Percentiles rank a stretch among this genome's conserved stretches.
phyloP scores from a whole-genome alignment of 2,113 vertebrate species.

The Leptosomus discolor region DNA sequence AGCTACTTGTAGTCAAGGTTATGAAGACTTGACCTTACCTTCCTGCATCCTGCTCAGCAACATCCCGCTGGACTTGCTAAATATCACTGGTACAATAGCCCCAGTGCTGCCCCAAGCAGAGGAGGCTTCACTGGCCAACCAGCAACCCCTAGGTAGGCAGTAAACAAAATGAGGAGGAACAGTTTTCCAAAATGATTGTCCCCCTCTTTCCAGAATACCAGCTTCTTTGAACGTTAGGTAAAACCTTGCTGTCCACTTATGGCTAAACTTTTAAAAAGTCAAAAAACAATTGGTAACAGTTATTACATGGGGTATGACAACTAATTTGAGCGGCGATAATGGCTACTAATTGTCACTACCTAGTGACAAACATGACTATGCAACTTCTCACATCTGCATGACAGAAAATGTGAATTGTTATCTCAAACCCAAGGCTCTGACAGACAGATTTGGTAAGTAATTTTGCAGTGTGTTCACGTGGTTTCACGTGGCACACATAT shows the following conservation, averaged over 20 bases:
- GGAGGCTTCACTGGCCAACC: constrained; percentile 32
- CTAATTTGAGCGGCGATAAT: constrained; percentile 56
- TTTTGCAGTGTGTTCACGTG: background rate
- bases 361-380: constrained; percentile 34
- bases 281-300: background rate
- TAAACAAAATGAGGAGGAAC: constrained; percentile 45
- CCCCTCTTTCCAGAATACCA: background rate
- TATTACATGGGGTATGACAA: constrained; percentile 21
- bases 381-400: constrained; percentile 48
- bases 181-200: constrained; percentile 29
- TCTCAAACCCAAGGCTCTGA: constrained; percentile 45
- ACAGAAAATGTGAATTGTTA: constrained; percentile 49
- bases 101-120: background rate
- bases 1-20: background rate
- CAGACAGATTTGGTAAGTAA: background rate
- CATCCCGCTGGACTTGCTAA: background rate
- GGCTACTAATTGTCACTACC: too few species aligned
- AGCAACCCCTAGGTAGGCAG: constrained; percentile 30
- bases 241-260: background rate
- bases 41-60: background rate
- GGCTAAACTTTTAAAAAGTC: constrained; percentile 3
- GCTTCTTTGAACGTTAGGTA: background rate
- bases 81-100: constrained; percentile 16
- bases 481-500: background rate
- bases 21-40: constrained; percentile 31